Conservation (phyloP, 2,113 vertebrate species). For the Holacanthus passer region DNA sequence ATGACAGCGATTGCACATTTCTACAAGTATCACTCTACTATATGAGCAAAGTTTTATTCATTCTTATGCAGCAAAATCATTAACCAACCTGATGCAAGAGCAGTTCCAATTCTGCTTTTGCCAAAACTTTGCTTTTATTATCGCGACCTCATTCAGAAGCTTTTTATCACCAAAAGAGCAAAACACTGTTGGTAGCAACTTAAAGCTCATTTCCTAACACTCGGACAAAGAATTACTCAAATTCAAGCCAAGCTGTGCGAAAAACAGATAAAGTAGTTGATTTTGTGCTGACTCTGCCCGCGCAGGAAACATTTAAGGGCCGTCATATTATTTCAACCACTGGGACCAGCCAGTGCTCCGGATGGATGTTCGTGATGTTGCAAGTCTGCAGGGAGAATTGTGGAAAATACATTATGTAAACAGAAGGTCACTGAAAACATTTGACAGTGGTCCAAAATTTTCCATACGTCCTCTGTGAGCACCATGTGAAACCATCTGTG, state of each 20-base stretch:
- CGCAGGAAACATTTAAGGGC: slow-evolving; percentile 30
- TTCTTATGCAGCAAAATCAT: too few relatives aligned
- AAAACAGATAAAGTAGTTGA: not conserved
- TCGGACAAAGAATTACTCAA: not conserved
- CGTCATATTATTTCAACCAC: slow-evolving; percentile 18
- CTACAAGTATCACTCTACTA: too few relatives aligned
- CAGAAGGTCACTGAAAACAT: slow-evolving; percentile 36
- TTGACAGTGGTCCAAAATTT: slow-evolving; percentile 4
- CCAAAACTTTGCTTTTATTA: not conserved
- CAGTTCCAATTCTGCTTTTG: too few relatives aligned
- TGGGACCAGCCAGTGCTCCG: not conserved
- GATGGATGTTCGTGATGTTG: slow-evolving; percentile 34
- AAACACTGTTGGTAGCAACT: not conserved
- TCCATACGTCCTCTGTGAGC: slow-evolving; percentile 29
- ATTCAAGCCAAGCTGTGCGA: not conserved
- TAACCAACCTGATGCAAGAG: too few relatives aligned
- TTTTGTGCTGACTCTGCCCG: not conserved
- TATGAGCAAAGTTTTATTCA: too few relatives aligned
- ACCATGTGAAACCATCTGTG: slow-evolving; percentile 45
- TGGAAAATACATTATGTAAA: slow-evolving; percentile 49
- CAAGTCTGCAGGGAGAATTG: slow-evolving; percentile 40
- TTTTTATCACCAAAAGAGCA: not conserved
- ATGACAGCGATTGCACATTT: too few relatives aligned
- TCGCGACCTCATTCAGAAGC: not conserved
- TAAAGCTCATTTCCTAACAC: not conserved